phyloP scores from a whole-genome alignment of 2,888 invertebrate genomes.

The Phragmatobia fuliginosa region DNA sequence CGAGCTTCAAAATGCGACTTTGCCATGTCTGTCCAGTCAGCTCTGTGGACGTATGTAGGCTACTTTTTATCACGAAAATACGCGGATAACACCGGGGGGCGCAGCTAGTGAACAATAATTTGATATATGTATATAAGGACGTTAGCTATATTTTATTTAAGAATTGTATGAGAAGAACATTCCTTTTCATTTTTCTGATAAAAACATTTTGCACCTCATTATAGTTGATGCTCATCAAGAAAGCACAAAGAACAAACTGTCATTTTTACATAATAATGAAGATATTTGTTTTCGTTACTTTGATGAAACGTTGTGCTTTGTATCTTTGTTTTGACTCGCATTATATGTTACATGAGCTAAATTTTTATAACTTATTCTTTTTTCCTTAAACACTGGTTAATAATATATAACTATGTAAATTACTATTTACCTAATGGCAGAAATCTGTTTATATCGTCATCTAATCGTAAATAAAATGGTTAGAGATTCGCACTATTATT shows the following conservation, averaged over 20 bases:
- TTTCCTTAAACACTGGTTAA: not conserved
- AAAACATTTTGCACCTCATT: not conserved
- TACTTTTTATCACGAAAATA: too few species aligned
- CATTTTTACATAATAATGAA: not conserved
- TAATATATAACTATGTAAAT: not conserved
- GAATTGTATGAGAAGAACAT: not conserved
- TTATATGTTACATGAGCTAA: not conserved
- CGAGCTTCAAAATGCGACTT: too few species aligned
- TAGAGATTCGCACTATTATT: constrained; percentile 49
- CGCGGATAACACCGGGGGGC: too few species aligned
- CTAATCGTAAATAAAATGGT: constrained; percentile 30
- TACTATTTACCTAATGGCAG: not conserved
- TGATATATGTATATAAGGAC: not conserved
- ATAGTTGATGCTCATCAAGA: not conserved
- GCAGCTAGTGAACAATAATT: too few species aligned
- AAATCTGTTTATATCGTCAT: not conserved
- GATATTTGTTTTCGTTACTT: not conserved
- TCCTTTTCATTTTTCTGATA: not conserved
- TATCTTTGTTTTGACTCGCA: not conserved
- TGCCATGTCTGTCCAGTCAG: too few species aligned
- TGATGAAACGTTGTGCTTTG: not conserved
- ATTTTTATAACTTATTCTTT: not conserved
- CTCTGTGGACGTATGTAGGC: too few species aligned
- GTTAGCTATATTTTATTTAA: not conserved
- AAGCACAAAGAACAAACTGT: not conserved